Evolutionary conservation across 2,888 invertebrate species (phyloP), one percentile per base, ranked within the genome.

Genomic region (Nipponacmea schrenckii): DNA sequence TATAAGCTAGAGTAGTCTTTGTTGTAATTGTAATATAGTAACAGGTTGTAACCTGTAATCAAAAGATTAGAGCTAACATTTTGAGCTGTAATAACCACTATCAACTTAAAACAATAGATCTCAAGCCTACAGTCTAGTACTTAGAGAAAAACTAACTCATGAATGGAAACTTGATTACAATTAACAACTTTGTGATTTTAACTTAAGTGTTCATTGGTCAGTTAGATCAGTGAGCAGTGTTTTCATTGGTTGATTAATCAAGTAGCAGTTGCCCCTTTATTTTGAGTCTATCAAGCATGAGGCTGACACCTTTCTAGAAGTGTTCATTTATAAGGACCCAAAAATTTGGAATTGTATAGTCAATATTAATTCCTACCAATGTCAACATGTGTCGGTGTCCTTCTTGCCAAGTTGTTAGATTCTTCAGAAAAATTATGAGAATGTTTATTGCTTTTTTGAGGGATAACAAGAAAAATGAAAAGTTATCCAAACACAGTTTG

Each of bases 321-420:
- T 39, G 39, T 39, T 56, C 56, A 56, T 20, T 20, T 56, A 56
- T 56, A 56, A n/a, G 20, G 56, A 56, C 20, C 56, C 12, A 8
- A 20, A 39, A 39, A 39, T 8, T 39, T 39, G 39, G 39, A 39
- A 39, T 5, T 8, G 39, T 39, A 39, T 39, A 39, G 39, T 39
- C 39, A 39, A 10, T 39, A 24, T 24, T 24, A 24, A 20, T 24
- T n/a, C 12, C n/a, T 56, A 24, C 56, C 56, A 56, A 56, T 56
- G 56, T 56, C 56, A 56, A 56, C n/a, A 56, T 56, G 56, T 56
- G 56, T 56, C 56, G 56, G 56, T 56, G 56, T 56, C 24, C 56
- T 12, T n/a, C 56, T 56, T 56, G 56, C 20, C 56, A 56, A 24
- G 56, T 56, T 24, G 24, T 56, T n/a, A n/a, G 56, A n/a, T 56